Percentiles rank a stretch among this genome's conserved stretches.
phyloP scores from a whole-genome alignment of 2,888 invertebrate genomes.

The Coremacera marginata region DNA sequence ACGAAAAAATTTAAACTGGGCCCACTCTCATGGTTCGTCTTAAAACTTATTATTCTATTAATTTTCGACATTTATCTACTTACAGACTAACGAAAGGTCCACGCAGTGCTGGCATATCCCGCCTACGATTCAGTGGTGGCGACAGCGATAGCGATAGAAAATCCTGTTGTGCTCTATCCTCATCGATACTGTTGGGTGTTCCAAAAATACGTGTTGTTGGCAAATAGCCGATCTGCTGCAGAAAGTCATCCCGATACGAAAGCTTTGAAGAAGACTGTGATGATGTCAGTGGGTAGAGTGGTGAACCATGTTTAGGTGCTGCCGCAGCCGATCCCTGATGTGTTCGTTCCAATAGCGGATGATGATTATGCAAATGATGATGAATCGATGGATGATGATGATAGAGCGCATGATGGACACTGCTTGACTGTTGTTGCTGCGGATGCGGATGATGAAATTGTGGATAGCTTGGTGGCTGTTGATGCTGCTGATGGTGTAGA shows the following conservation, averaged over 20 bases:
- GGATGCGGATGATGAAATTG: constrained; percentile 47
- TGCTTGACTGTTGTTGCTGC: constrained; percentile 36
- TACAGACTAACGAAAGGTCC: constrained; percentile 69
- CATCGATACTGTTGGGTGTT: constrained; percentile 63
- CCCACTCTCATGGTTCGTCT: too few species aligned
- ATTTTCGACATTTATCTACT: constrained; percentile 55
- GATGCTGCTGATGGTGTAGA: constrained; percentile 47
- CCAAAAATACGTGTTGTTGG: constrained; percentile 67
- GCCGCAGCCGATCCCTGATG: constrained; percentile 51
- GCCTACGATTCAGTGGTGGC: constrained; percentile 68
- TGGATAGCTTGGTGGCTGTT: constrained; percentile 46
- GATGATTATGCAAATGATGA: constrained; percentile 50
- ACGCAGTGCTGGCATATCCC: constrained; percentile 68
- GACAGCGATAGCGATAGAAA: constrained; percentile 69
- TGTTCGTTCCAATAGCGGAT: constrained; percentile 44
- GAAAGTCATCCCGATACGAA: constrained; percentile 67
- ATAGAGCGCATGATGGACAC: constrained; percentile 44
- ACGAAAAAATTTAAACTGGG: too few species aligned
- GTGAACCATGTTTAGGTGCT: constrained; percentile 37
- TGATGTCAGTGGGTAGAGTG: constrained; percentile 57
- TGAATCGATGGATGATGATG: constrained; percentile 59
- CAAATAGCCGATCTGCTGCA: constrained; percentile 68
- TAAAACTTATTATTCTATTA: neutral
- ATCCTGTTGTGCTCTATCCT: constrained; percentile 66
- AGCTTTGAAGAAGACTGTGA: constrained; percentile 65